phyloP scores from a whole-genome alignment of 2,888 invertebrate genomes.

The Steinernema scapterisci region DNA sequence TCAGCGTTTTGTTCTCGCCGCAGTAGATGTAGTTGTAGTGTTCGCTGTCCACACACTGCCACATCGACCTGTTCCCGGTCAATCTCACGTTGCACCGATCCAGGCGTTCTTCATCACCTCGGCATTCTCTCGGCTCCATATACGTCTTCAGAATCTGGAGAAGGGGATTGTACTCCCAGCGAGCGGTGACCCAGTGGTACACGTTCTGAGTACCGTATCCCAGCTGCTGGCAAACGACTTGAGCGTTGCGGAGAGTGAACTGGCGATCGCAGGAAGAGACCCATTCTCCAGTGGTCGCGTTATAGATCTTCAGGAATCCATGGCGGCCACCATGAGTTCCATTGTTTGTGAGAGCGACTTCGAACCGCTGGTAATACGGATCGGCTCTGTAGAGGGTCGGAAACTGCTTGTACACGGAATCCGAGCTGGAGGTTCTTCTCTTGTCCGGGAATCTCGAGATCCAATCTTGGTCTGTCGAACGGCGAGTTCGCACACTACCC shows the following conservation, averaged over 20 bases:
- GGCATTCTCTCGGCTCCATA: slow-evolving; percentile 84
- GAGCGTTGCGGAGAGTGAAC: slow-evolving; percentile 91
- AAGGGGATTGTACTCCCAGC: slow-evolving; percentile 87
- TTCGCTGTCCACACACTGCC: slow-evolving; percentile 79
- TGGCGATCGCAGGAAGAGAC: slow-evolving; percentile 92
- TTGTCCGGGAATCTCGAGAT: slow-evolving; percentile 21
- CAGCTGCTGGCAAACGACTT: slow-evolving; percentile 85
- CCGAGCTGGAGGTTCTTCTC: slow-evolving; percentile 39
- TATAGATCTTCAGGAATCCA: slow-evolving; percentile 76
- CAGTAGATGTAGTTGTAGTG: slow-evolving; percentile 90
- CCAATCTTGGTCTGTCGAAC: slow-evolving; percentile 38
- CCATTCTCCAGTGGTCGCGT: slow-evolving; percentile 92
- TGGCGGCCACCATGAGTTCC: slow-evolving; percentile 47
- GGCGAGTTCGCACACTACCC: slow-evolving; percentile 48
- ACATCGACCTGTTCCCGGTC: slow-evolving; percentile 62
- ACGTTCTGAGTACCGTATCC: slow-evolving; percentile 87
- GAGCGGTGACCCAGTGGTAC: slow-evolving; percentile 82
- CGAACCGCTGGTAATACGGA: slow-evolving; percentile 63
- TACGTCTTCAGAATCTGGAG: slow-evolving; percentile 84
- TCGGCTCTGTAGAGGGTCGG: slow-evolving; percentile 63
- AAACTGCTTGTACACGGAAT: slow-evolving; percentile 60
- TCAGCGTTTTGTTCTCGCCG: slow-evolving; percentile 72
- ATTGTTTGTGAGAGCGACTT: slow-evolving; percentile 49
- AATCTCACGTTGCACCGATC: slow-evolving; percentile 53
- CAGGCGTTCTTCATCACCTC: slow-evolving; percentile 74